Evolutionary conservation across 1,140 invertebrate species (phyloP), one percentile per base, ranked within the genome.

Genomic region (Drosophila kohkoa): DNA sequence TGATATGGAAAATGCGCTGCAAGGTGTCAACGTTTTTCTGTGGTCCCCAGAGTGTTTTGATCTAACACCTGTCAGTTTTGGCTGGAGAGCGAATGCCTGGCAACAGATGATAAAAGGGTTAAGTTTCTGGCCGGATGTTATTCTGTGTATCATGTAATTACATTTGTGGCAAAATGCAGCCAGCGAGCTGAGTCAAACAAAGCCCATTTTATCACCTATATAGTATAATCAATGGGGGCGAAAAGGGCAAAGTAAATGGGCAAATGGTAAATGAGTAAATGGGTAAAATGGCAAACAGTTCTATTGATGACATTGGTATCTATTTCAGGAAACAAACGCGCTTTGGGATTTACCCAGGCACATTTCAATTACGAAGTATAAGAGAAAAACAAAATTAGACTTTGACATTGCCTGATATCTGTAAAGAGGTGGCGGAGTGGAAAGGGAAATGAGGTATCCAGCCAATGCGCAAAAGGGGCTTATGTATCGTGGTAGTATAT

Each of bases 231-330:
- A 69, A 75, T 75, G 58, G 54, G 30, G 35, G 7, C 8, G 35
- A 10, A 7, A 38, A 38, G 35, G 35, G 35, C 7, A 10, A 38
- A 38, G 35, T 38, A 63, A 52, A 64, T 63, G 20, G 41, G 35
- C 4, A 52, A 64, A 70, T 35, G 41, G 35, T 7, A 16, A 49
- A 58, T 43, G 41, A n/a, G 41, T 4, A 43, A 38, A 38, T 6
- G 28, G 25, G 54, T 52, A n/a, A 13, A 82, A 82, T 58, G 60
- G 59, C 49, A 65, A 64, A 70, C 74, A 55, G 75, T 55, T 70
- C 79, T 43, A 79, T 74, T 72, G 83, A 81, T 88, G 83, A 88
- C 83, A 87, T 73, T 73, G 80, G 66, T 87, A 70, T 79, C 66
- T 87, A 87, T 87, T 88, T 86, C 38, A 54, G 72, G 65, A n/a